Base-by-base conservation (phyloP, 2,888 invertebrate species). In the Tenthredo scrophulariae region DNA sequence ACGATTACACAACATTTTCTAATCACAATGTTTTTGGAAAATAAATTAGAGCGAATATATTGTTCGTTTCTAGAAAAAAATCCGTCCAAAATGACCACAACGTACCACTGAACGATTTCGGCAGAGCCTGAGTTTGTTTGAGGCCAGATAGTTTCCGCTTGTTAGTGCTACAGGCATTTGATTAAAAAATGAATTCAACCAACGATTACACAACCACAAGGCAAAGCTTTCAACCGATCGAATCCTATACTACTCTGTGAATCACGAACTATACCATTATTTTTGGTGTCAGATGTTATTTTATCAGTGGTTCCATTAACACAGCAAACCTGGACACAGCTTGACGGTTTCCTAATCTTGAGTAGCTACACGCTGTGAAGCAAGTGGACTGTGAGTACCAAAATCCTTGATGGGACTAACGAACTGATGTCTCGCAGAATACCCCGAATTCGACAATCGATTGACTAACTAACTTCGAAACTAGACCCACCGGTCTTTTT, bases 331-430 rank as follows among this genome's bases (percentile, higher is more conserved):
- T n/a, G 13, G 15, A 43, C 40, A 74, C 43, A 70, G 70, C 18
- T n/a, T 70, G 70, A 22, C 10, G 7, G 43, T 74, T 74, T 74
- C 72, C 43, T 43, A 74, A 74, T 74, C 29, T n/a, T 22, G 29
- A 15, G 29, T 33, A 67, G 67, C 22, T 67, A 67, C 15, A 67
- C 0, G 33, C 67, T 67, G 33, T 33, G 7, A 15, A 33, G 18
- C 67, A 67, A 33, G 33, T 67, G 7, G 2, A 18, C 33, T 67
- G 33, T 67, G 29, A 33, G 29, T 67, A 18, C 33, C 29, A 67
- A 67, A 67, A 67, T n/a, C 18, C n/a, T 26, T 26, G 22, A 62
- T 13, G 26, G 10, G 62, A 26, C 33, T 33, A 67, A 18, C 1
- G 67, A 67, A 67, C 29, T 33, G 6, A 67, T 67, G 4, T 67